Evolutionary conservation across 2,113 vertebrate genomes (phyloP), one percentile per base, ranked within the genome.

Genomic region (Climacteris rufus): DNA sequence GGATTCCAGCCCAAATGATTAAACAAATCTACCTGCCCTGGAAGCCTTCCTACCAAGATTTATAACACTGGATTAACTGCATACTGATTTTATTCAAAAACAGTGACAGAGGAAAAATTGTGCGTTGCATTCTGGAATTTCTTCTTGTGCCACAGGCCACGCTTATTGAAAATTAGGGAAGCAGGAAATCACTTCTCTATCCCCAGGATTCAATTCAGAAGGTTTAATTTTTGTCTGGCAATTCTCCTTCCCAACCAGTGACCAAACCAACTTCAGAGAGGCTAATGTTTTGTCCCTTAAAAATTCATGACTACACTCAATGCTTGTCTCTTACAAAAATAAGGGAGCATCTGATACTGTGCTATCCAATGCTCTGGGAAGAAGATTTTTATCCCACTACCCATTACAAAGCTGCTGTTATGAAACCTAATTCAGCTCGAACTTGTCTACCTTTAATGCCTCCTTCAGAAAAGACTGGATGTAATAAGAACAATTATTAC

Each of bases 1-100:
- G 97, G 93, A 96, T 78, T 70, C 49, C 53, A 90, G 92, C 92
- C 94, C 93, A 94, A 97, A 76, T 37, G 84, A 96, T 94, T 96
- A 94, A 97, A 97, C 84, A 93, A 96, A 94, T 95, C 89, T 96
- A 96, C 96, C 92, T 97, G 95, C 68, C 95, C 75, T 94, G 89
- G 87, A 96, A 80, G 63, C 64, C 53, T 87, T 94, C 76, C 70
- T 83, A 93, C 76, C 76, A 89, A 82, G 59, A 96, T 92, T 93
- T 95, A 78, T 91, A 96, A 82, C 82, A 79, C 44, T 42, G 93
- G 90, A 94, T 96, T 96, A 97, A 90, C 90, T 53, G 72, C 90
- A 94, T 87, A 96, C 56, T 85, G 81, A 87, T 96, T 96, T 97
- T 80, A 94, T 92, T 96, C 82, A 95, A 83, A 93, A 96, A 89